These are phyloP conservation scores for Hydrolagus affinis DNA, from an alignment of 2,113 vertebrate species.

Conservation along the genomic window DNA sequence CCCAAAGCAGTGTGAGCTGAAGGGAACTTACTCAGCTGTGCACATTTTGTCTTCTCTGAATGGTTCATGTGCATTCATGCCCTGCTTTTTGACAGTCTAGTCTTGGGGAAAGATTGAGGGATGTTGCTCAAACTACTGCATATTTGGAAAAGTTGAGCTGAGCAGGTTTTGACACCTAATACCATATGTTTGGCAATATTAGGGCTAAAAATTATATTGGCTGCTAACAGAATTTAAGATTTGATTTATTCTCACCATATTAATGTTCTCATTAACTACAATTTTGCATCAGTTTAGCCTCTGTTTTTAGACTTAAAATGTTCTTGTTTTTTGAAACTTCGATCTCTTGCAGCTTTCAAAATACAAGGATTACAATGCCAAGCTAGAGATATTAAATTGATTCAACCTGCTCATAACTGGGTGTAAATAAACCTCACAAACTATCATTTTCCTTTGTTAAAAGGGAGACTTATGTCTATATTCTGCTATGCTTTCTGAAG, in stretches of 20 bases:
- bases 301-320: neutral
- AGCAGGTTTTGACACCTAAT: slow-evolving; percentile 12
- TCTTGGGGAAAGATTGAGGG: slow-evolving; percentile 1
- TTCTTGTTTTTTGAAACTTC: neutral
- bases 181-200: slow-evolving; percentile 9
- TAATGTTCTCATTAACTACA: neutral
- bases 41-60: slow-evolving; percentile 47
- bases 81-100: slow-evolving; percentile 34
- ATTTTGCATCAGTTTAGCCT: neutral
- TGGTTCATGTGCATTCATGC: slow-evolving; percentile 57
- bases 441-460: neutral
- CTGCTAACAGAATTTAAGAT: neutral
- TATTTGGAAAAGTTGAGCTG: slow-evolving; percentile 25
- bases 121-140: slow-evolving; percentile 13
- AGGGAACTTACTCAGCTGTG: slow-evolving; percentile 43
- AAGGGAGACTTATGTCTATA: neutral
- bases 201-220: slow-evolving; percentile 21
- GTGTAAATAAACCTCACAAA: neutral
- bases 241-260: neutral
- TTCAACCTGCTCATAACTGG: neutral
- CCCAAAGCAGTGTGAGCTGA: slow-evolving; percentile 48
- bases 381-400: neutral
- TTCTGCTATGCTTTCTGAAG: neutral
- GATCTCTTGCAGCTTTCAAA: neutral
- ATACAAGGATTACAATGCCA: neutral